Conservation (phyloP, 2,888 invertebrate genomes). For the Cryptocephalus moraei region DNA sequence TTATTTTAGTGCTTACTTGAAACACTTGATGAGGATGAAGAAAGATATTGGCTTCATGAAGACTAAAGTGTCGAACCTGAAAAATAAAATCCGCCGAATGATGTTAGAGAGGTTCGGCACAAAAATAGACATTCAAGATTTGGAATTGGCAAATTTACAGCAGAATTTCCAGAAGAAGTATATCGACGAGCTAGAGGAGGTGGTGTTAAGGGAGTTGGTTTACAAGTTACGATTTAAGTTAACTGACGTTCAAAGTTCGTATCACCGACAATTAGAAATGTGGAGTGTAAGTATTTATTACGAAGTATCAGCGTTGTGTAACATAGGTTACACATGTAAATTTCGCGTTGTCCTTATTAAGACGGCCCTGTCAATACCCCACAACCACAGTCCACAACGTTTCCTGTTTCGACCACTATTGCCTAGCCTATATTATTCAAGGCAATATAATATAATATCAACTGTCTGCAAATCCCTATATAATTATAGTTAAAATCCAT, state of each 20-base stretch:
- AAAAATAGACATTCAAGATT: conserved; percentile 40
- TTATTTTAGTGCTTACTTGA: conserved; percentile 48
- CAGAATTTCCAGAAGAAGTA: conserved; percentile 41
- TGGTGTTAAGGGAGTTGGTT: conserved; percentile 44
- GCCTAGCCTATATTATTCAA: too few relatives aligned
- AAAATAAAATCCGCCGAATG: conserved; percentile 41
- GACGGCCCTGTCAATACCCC: too few relatives aligned
- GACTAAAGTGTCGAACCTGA: conserved; percentile 44
- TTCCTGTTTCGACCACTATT: too few relatives aligned
- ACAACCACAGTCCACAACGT: too few relatives aligned
- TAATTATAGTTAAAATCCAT: too few relatives aligned
- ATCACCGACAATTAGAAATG: conserved; percentile 37
- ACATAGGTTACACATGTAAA: too few relatives aligned
- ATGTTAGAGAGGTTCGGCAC: conserved; percentile 50
- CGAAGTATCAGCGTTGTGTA: conserved; percentile 7
- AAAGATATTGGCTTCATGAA: conserved; percentile 59
- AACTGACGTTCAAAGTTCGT: conserved; percentile 37
- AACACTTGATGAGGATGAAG: conserved; percentile 60
- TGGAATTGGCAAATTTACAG: conserved; percentile 45
- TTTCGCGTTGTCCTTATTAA: too few relatives aligned
- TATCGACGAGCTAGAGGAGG: conserved; percentile 46
- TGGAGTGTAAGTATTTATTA: conserved; percentile 26
- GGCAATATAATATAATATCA: too few relatives aligned
- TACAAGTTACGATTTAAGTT: conserved; percentile 44
- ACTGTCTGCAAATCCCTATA: too few relatives aligned